A percentile compares a stretch with the other conserved stretches of the same genome.
Conservation (phyloP, 2,888 invertebrate species). For the Rhamnusium bicolor region DNA sequence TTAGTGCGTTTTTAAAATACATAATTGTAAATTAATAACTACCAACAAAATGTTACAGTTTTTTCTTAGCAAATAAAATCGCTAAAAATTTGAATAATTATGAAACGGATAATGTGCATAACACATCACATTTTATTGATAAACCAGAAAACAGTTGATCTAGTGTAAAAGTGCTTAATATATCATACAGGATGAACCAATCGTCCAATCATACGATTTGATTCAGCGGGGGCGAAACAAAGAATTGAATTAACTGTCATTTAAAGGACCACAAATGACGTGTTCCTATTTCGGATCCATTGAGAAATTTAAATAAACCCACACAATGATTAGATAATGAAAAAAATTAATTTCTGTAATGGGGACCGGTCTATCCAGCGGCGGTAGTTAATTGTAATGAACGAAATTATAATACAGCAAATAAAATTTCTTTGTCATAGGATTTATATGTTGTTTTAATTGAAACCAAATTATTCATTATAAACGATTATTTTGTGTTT, state of each 20-base stretch:
- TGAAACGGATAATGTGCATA: too few species aligned
- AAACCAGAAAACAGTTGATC: neutral
- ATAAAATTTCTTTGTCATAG: constrained; percentile 38
- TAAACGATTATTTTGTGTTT: constrained; percentile 15
- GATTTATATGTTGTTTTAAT: constrained; percentile 13
- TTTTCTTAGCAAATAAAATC: too few species aligned
- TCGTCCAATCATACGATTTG: constrained; percentile 56
- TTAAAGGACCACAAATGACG: constrained; percentile 60
- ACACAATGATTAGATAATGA: constrained; percentile 62
- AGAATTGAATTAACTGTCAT: constrained; percentile 58
- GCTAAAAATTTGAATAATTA: too few species aligned
- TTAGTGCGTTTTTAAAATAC: too few species aligned
- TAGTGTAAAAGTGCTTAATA: neutral
- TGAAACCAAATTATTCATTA: constrained; percentile 11
- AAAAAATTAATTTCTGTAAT: constrained; percentile 58
- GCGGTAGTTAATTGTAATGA: constrained; percentile 41
- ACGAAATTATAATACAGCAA: constrained; percentile 39
- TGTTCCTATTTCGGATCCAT: constrained; percentile 63
- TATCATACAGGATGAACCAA: constrained; percentile 58
- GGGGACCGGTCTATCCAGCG: constrained; percentile 37
- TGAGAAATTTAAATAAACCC: constrained; percentile 62
- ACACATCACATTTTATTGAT: neutral
- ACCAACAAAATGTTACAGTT: too few species aligned
- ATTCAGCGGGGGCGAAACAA: constrained; percentile 58
- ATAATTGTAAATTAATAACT: too few species aligned